Evolutionary conservation across 2,113 vertebrate genomes (phyloP), one percentile per base, ranked within the genome.

Genomic region (Lepisosteus osseus): DNA sequence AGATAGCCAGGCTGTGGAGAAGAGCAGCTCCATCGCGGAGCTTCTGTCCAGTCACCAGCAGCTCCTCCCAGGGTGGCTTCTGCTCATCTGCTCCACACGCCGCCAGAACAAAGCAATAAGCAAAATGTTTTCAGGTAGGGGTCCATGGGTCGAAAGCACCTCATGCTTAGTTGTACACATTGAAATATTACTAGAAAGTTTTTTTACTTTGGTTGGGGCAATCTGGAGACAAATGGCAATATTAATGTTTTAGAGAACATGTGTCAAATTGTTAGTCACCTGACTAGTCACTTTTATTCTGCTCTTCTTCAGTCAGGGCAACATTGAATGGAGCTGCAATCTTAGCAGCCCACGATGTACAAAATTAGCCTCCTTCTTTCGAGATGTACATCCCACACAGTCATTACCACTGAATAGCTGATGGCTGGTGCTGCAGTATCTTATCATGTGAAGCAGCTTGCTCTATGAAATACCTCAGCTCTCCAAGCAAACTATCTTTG

Each of bases 61-160:
- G 71, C 86, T 91, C 51, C 78, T 95, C 69, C 93, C 94, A 2
- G 61, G 83, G 44, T 94, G 93, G 94, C 80, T 95, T 69, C 84
- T 93, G 43, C 84, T 95, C 13, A 76, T 94, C 65, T 93, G 91
- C 80, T 92, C 90, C 0, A 79, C 87, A 7, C 90, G 91, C 6
- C 86, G 88, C 57, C 90, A 92, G 11, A 92, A 91, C 79, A 91
- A 89, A 73, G 64, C 77, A 2, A 55, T 92, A 54, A 90, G 85
- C 79, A 88, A 88, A 79, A 92, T 92, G 86, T 95, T 95, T 70
- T 87, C 91, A 82, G 89, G 92, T 94, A 83, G 55, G 62, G 5
- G 17, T 12, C 1, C 0, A 11, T 42, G 57, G 40, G 9, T 29
- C 29, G 29, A 29, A 29, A 29, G 29, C 29, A 29, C 29, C 29